phyloP scores from a whole-genome alignment of 1,140 invertebrate genomes.

The Pseudobourletiella spinata region DNA sequence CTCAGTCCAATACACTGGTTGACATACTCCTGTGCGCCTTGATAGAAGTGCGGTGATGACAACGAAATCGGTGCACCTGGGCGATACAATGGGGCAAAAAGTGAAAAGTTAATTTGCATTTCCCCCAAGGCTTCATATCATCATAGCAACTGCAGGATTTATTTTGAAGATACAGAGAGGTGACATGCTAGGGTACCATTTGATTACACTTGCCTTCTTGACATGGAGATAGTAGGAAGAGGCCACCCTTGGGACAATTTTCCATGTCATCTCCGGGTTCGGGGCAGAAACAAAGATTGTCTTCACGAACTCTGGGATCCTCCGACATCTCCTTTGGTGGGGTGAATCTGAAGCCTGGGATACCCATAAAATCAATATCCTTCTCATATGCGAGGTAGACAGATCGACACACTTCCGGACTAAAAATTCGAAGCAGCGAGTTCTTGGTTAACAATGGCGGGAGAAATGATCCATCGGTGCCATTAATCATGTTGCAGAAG shows the following conservation, averaged over 20 bases:
- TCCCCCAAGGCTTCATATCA: too few species aligned
- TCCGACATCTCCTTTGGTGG: constrained; percentile 50
- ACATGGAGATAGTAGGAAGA: too few species aligned
- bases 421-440: constrained; percentile 18
- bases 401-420: constrained; percentile 40
- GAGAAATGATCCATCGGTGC: constrained; percentile 68
- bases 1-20: constrained; percentile 59
- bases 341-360: constrained; percentile 56
- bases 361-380: constrained; percentile 53
- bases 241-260: too few species aligned
- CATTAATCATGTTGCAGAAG: constrained; percentile 56
- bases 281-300: constrained; percentile 62
- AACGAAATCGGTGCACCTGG: constrained; percentile 57
- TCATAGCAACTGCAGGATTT: constrained; percentile 2
- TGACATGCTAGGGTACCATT: too few species aligned
- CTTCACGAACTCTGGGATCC: constrained; percentile 53
- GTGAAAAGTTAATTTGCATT: too few species aligned
- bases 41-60: constrained; percentile 76
- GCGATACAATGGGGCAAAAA: too few species aligned
- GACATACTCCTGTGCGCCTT: constrained; percentile 55
- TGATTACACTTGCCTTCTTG: too few species aligned
- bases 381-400: constrained; percentile 52
- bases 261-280: too few species aligned
- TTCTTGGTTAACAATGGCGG: constrained; percentile 52
- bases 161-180: constrained; percentile 39